Percentiles rank a stretch among this genome's conserved stretches.
These are phyloP conservation scores for Colistium nudipinnis DNA, from an alignment of 2,113 vertebrate genomes.

Conservation along the genomic window DNA sequence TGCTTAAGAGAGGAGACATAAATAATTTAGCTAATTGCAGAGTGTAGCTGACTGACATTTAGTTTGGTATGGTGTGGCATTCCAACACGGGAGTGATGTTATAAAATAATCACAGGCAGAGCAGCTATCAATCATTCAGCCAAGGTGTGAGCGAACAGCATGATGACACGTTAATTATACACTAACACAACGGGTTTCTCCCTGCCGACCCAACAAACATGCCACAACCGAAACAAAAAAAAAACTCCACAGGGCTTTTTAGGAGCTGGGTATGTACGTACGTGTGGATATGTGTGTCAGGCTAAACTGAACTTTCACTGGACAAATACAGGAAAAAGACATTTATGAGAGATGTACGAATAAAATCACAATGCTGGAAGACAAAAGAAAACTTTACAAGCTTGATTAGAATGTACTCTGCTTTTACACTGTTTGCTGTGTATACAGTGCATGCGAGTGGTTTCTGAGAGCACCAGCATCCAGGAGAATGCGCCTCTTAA, in stretches of 20 bases:
- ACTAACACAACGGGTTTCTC: constrained; percentile 76
- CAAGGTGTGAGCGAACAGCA: constrained; percentile 63
- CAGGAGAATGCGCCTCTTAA: not conserved
- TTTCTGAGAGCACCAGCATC: constrained; percentile 1
- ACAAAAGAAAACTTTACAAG: constrained; percentile 10
- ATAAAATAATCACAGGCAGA: constrained; percentile 80
- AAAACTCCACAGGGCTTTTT: constrained; percentile 62
- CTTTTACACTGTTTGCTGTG: constrained; percentile 31
- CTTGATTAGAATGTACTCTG: constrained; percentile 19
- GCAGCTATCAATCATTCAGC: constrained; percentile 72
- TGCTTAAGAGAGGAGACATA: constrained; percentile 67
- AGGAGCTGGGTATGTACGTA: constrained; percentile 1
- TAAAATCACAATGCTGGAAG: not conserved
- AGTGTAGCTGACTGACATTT: constrained; percentile 75
- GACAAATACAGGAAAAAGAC: constrained; percentile 5
- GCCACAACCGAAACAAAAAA: constrained; percentile 65
- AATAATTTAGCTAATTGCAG: constrained; percentile 78
- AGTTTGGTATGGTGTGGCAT: constrained; percentile 62
- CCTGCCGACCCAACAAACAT: constrained; percentile 68
- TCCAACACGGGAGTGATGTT: constrained; percentile 69
- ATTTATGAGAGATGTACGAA: not conserved
- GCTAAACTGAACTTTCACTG: constrained; percentile 1
- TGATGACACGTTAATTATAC: constrained; percentile 79
- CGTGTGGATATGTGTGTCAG: constrained; percentile 5
- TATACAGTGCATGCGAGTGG: constrained; percentile 7